A percentile compares a stretch with the other conserved stretches of the same genome.
phyloP scores from a whole-genome alignment of 2,888 invertebrate species.

The Euproctis similis region DNA sequence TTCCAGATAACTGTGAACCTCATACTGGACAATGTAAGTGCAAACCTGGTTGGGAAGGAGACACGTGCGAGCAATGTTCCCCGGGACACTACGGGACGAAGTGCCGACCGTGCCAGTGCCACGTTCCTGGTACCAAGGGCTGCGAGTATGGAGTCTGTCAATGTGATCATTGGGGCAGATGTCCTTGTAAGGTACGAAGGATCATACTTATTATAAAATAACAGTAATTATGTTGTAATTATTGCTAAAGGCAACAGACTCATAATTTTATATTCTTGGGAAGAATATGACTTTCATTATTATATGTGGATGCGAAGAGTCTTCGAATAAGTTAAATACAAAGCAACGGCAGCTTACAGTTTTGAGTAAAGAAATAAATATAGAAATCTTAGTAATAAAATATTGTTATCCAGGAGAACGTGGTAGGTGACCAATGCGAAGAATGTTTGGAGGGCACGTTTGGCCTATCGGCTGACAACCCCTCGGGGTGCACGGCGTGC shows the following conservation, averaged over 20 bases:
- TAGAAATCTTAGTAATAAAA: too few species aligned
- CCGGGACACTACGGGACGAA: conserved; percentile 91
- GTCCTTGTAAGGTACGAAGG: conserved; percentile 89
- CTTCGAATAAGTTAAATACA: too few species aligned
- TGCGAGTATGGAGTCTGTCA: conserved; percentile 78
- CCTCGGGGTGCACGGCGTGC: conserved; percentile 93
- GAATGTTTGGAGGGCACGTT: conserved; percentile 90
- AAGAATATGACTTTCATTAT: too few species aligned
- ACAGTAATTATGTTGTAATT: too few species aligned
- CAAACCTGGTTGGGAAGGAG: conserved; percentile 83
- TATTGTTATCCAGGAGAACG: conserved; percentile 79
- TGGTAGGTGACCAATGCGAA: conserved; percentile 89
- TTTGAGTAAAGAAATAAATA: too few species aligned
- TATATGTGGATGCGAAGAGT: too few species aligned
- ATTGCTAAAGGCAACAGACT: too few species aligned
- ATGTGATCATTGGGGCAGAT: conserved; percentile 85
- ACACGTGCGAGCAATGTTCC: conserved; percentile 88
- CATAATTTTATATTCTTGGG: too few species aligned
- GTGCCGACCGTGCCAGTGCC: conserved; percentile 90
- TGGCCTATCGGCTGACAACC: conserved; percentile 85
- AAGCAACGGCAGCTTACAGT: too few species aligned
- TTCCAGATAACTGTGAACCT: conserved; percentile 80
- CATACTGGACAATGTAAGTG: conserved; percentile 84
- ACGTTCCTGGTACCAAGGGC: conserved; percentile 80
- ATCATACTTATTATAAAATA: too few species aligned